Evolutionary conservation across 2,113 vertebrate genomes (phyloP).

Genomic region (Physeter macrocephalus): DNA sequence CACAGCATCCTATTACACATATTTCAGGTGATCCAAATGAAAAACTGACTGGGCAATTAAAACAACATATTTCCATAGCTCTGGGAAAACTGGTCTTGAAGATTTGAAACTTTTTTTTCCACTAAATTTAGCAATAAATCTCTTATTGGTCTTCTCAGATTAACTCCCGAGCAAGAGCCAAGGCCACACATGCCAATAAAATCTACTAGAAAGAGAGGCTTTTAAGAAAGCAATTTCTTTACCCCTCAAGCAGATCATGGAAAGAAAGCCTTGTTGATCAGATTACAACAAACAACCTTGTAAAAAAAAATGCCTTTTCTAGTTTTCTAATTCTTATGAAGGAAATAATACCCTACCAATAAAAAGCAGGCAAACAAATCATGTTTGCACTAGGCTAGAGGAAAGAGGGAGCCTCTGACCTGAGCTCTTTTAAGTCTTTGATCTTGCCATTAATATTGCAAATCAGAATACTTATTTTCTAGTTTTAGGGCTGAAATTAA

Average conservation of each 20-base stretch:
- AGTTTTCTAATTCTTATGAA: not conserved
- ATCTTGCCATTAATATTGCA: not conserved
- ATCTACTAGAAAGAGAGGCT: not conserved
- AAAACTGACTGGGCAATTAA: not conserved
- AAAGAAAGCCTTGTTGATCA: not conserved
- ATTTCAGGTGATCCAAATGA: not conserved
- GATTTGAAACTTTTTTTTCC: not conserved
- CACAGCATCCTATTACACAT: rapidly evolving
- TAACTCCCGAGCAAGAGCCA: not conserved
- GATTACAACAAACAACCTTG: not conserved
- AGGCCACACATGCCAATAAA: not conserved
- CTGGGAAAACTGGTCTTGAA: not conserved
- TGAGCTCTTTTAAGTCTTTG: not conserved
- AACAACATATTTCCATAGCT: not conserved
- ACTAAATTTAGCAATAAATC: not conserved
- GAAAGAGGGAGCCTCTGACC: not conserved
- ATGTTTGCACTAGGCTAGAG: not conserved
- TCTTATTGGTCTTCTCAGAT: not conserved
- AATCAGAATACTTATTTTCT: not conserved
- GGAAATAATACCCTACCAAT: not conserved
- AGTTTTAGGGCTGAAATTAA: not conserved
- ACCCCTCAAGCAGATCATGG: not conserved
- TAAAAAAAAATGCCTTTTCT: not conserved
- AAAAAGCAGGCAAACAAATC: not conserved
- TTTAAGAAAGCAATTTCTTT: constrained; percentile 26